Conservation (phyloP, 1,140 invertebrate species). For the Drosophila pseudoobscura region DNA sequence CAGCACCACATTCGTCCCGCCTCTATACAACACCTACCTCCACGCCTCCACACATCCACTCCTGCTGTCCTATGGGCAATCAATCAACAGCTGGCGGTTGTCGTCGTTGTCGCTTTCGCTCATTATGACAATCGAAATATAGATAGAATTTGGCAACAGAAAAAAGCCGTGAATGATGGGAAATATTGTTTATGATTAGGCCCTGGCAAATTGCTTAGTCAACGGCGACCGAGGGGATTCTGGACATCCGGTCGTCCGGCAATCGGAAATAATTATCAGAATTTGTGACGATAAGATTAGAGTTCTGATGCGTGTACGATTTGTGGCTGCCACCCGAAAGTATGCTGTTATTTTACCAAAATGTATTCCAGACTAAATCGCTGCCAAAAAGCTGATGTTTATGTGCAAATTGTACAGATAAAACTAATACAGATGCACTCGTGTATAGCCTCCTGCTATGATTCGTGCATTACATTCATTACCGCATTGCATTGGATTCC, state of each 20-base stretch:
- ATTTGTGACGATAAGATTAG: constrained; percentile 70
- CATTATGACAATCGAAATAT: constrained; percentile 55
- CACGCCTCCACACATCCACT: background rate
- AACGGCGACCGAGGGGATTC: constrained; percentile 20
- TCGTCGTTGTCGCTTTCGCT: constrained; percentile 14
- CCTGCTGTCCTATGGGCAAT: constrained; percentile 52
- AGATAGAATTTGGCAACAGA: constrained; percentile 17
- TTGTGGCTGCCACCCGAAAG: constrained; percentile 44
- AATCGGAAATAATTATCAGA: constrained; percentile 69
- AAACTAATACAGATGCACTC: too few relatives aligned
- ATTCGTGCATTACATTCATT: too few relatives aligned
- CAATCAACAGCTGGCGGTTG: constrained; percentile 64
- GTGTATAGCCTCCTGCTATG: too few relatives aligned
- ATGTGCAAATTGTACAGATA: too few relatives aligned
- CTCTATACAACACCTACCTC: too few relatives aligned
- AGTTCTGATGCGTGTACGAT: constrained; percentile 24
- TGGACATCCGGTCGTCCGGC: constrained; percentile 50
- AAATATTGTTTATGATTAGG: constrained; percentile 51
- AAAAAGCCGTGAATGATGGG: constrained; percentile 15
- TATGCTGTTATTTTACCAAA: constrained; percentile 31
- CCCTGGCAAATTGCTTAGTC: constrained; percentile 46
- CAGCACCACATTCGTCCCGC: too few relatives aligned
- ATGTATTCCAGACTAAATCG: background rate
- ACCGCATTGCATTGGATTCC: background rate
- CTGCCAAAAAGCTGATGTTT: too few relatives aligned